Percentiles rank a stretch among this genome's conserved stretches.
Conservation (phyloP, 2,113 vertebrate species). For the Stigmatopora argus region DNA sequence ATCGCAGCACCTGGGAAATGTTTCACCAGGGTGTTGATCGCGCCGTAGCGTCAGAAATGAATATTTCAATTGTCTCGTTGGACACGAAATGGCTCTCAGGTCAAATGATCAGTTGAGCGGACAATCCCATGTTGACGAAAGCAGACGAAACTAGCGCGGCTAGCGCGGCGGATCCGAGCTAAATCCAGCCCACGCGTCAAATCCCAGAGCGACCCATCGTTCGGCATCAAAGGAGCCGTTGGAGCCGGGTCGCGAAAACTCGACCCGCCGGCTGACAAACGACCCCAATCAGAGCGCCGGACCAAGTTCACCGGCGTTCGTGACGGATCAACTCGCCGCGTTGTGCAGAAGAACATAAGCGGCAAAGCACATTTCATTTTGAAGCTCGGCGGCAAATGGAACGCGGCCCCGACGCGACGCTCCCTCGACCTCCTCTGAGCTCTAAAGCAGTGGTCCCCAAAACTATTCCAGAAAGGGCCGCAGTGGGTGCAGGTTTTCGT, state of each 20-base stretch:
- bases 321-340: too few species aligned
- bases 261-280: not conserved
- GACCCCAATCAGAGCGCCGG: not conserved
- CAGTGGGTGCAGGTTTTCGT: too few species aligned
- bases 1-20: too few species aligned
- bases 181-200: conserved; percentile 54
- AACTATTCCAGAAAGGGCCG: too few species aligned
- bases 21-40: too few species aligned
- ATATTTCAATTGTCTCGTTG: too few species aligned
- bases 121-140: too few species aligned
- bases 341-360: conserved; percentile 55
- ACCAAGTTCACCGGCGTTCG: not conserved
- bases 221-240: conserved; percentile 63
- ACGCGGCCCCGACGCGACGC: conserved; percentile 35
- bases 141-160: not conserved
- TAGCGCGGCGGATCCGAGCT: conserved; percentile 37
- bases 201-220: conserved; percentile 58
- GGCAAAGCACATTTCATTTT: conserved; percentile 15
- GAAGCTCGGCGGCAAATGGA: conserved; percentile 25
- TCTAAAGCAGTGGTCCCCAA: too few species aligned
- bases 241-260: conserved; percentile 13
- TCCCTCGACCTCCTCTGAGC: conserved; percentile 33
- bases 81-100: too few species aligned
- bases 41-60: too few species aligned
- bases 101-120: too few species aligned